These are phyloP conservation scores for Acromyrmex charruanus DNA, from an alignment of 1,140 invertebrate species.

Conservation along the genomic window DNA sequence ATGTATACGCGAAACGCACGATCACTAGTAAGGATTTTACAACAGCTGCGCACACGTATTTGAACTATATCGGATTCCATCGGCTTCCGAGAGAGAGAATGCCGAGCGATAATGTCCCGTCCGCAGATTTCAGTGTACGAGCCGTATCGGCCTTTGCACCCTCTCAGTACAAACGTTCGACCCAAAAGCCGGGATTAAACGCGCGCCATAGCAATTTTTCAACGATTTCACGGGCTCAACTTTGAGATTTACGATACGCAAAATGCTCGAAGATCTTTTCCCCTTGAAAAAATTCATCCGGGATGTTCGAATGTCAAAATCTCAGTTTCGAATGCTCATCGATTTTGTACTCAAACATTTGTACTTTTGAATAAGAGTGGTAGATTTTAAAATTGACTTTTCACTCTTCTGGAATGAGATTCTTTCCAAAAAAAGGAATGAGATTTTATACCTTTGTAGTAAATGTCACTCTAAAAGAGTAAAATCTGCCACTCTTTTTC, in stretches of 20 bases:
- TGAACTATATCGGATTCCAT: constrained; percentile 54
- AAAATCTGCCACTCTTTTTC: too few relatives aligned
- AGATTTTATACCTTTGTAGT: too few relatives aligned
- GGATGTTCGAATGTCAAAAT: constrained; percentile 14
- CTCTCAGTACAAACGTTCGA: constrained; percentile 16
- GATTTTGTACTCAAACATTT: not conserved
- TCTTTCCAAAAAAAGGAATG: too few relatives aligned
- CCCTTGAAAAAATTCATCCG: not conserved
- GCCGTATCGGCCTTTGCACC: not conserved
- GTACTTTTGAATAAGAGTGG: too few relatives aligned
- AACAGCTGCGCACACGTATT: constrained; percentile 30
- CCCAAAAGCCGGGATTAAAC: constrained; percentile 63
- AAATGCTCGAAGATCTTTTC: constrained; percentile 2
- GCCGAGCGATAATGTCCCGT: constrained; percentile 57
- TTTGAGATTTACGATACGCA: constrained; percentile 35
- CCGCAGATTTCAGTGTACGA: constrained; percentile 57
- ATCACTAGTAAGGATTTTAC: constrained; percentile 66
- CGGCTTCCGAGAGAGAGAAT: constrained; percentile 31
- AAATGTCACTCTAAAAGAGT: too few relatives aligned
- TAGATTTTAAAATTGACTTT: too few relatives aligned
- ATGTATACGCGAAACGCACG: constrained; percentile 27
- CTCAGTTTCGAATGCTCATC: not conserved
- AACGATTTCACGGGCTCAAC: constrained; percentile 61
- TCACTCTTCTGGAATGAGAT: too few relatives aligned
- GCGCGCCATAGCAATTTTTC: constrained; percentile 63